phyloP scores from a whole-genome alignment of 2,888 invertebrate genomes.

The Nomada fucata region DNA sequence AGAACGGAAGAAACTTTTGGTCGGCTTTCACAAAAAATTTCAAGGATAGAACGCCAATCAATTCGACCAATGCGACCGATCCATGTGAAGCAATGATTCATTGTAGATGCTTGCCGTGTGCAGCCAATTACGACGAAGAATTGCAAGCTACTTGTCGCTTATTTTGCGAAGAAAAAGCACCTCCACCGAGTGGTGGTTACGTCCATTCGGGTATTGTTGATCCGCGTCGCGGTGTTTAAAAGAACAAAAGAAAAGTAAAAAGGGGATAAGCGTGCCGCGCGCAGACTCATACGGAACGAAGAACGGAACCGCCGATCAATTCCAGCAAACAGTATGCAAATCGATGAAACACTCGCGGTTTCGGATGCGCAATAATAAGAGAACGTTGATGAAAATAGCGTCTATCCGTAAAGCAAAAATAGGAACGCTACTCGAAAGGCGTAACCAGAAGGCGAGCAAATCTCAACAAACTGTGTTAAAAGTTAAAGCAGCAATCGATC shows the following conservation, averaged over 20 bases:
- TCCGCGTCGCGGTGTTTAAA: too few relatives aligned
- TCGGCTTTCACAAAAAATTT: slow-evolving; percentile 30
- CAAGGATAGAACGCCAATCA: slow-evolving; percentile 14
- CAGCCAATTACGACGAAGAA: slow-evolving; percentile 49
- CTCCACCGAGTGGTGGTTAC: slow-evolving; percentile 32
- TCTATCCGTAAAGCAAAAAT: neutral
- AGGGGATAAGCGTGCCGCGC: neutral
- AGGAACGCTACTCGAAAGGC: slow-evolving; percentile 14
- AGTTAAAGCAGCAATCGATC: slow-evolving; percentile 14
- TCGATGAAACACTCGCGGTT: neutral
- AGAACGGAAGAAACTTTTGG: neutral
- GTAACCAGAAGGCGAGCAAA: slow-evolving; percentile 21
- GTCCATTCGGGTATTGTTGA: slow-evolving; percentile 27
- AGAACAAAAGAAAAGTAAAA: neutral
- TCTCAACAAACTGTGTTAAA: slow-evolving; percentile 11
- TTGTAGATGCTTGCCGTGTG: slow-evolving; percentile 23
- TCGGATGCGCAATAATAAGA: neutral
- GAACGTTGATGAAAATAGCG: too few relatives aligned
- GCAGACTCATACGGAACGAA: too few relatives aligned
- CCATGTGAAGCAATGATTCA: slow-evolving; percentile 39
- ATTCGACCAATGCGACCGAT: slow-evolving; percentile 29
- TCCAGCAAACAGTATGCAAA: neutral
- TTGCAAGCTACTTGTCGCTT: slow-evolving; percentile 45
- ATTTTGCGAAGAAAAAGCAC: slow-evolving; percentile 45
- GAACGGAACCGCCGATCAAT: neutral